Base-by-base conservation (phyloP, 2,888 invertebrate genomes). In the Polydrusus tereticollis region DNA sequence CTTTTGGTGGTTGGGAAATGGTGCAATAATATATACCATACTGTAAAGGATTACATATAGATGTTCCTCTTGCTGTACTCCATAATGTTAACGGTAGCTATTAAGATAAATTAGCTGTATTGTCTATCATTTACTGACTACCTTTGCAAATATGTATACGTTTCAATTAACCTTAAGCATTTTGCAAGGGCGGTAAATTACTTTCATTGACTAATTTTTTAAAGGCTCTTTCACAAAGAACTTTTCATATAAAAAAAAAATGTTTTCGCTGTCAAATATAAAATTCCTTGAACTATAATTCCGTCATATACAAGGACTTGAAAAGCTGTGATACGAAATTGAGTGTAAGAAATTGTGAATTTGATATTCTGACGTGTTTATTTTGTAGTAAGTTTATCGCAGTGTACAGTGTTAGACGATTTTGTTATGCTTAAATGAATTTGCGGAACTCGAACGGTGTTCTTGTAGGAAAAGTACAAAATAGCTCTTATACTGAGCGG, bases 1-100 rank as follows among this genome's bases (percentile, higher is more conserved):
- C 76, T 80, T 80, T 78, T 79, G 86, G 86, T 85, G 86, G 86
- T 86, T 85, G 86, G 85, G 85, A 82, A 71, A 82, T 47, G 84
- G 85, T 86, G 86, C 86, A 86, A 86, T 85, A 85, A 59, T 67
- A 20, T 45, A 29, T 23, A 59, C 38, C 33, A 14, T 57, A 20
- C 47, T 50, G 45, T 63, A 29, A 45, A 45, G 58, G 57, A 64
- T 29, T 62, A 12, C 20, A 36, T 23, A 59, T 62, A 26, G 18
- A 45, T n/a, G 47, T 62, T 2, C 20, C 26, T 5, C 21, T 23
- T 36, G n/a, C 10, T 36, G n/a, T n/a, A 33, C 8, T 33, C 12
- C 12, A 33, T 33, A 33, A 36, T n/a, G n/a, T 12, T 36, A 36
- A 1, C n/a, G n/a, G 12, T 36, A 36, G 36, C 3, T 36, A 36